These are phyloP conservation scores for Choloepus hoffmanni DNA, from an alignment of 2,113 vertebrate species.

Conservation along the genomic window DNA sequence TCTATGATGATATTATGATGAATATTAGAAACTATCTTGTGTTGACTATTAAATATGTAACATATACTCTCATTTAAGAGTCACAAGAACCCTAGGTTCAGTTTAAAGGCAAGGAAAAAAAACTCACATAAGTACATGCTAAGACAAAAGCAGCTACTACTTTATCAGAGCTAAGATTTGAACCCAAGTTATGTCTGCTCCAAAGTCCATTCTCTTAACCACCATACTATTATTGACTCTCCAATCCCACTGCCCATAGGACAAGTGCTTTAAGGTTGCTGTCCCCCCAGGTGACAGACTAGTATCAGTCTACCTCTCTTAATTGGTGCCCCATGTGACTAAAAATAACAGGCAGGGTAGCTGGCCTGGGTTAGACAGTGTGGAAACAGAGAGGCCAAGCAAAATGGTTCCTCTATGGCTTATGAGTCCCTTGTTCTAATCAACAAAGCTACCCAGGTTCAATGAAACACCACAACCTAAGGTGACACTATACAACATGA, in stretches of 20 bases:
- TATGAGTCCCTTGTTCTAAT: not conserved
- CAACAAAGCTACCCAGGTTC: not conserved
- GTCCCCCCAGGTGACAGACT: not conserved
- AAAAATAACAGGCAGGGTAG: not conserved
- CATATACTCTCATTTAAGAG: not conserved
- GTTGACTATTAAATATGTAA: not conserved
- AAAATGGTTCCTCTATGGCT: not conserved
- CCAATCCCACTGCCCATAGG: not conserved
- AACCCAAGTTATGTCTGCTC: not conserved
- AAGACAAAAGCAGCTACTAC: conserved; percentile 4
- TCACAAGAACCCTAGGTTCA: not conserved
- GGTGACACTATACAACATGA: not conserved
- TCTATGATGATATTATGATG: not conserved
- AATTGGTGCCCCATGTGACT: not conserved
- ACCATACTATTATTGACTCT: not conserved
- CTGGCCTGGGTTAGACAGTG: not conserved
- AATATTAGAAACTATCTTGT: not conserved
- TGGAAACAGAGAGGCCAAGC: not conserved
- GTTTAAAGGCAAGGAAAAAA: not conserved
- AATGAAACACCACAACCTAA: not conserved
- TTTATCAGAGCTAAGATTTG: conserved; percentile 14
- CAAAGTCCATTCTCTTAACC: not conserved
- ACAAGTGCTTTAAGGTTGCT: conserved; percentile 35
- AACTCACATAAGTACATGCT: not conserved
- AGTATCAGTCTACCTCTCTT: not conserved